A percentile compares a stretch with the other conserved stretches of the same genome.
Evolutionary conservation across 2,113 vertebrate species (phyloP).

Genomic region (Pristiophorus japonicus): DNA sequence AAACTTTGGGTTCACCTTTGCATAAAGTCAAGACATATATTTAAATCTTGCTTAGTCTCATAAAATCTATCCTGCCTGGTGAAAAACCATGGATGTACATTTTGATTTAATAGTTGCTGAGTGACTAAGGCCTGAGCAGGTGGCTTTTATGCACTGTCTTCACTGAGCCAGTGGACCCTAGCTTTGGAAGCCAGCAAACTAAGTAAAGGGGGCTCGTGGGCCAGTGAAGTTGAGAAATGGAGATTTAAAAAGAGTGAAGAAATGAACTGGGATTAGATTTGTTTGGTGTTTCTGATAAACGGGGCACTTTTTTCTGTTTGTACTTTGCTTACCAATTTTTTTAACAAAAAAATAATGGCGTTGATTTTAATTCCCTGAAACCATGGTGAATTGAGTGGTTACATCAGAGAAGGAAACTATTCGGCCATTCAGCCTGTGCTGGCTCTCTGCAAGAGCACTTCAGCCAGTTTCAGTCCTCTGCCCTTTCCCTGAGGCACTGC

Average conservation of each 20-base stretch:
- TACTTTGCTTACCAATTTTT: neutral
- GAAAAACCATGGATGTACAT: neutral
- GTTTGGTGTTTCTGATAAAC: neutral
- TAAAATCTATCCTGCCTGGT: neutral
- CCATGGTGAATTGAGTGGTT: too few relatives aligned
- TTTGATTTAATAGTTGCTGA: neutral
- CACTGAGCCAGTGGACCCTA: neutral
- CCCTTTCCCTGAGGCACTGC: too few relatives aligned
- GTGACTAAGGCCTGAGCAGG: neutral
- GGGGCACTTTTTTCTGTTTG: neutral
- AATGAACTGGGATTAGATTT: neutral
- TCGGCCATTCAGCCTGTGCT: too few relatives aligned
- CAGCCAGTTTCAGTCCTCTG: too few relatives aligned
- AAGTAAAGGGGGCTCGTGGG: neutral
- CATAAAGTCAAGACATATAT: neutral
- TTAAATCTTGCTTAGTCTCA: neutral
- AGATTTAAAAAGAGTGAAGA: neutral
- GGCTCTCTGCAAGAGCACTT: too few relatives aligned
- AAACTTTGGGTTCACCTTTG: neutral
- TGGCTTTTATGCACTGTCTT: too few relatives aligned
- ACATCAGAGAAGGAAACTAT: too few relatives aligned
- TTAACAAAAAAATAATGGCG: too few relatives aligned
- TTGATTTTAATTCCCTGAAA: neutral
- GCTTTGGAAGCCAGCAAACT: neutral
- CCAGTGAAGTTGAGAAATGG: neutral